phyloP scores from a whole-genome alignment of 2,113 vertebrate genomes.

The Furnarius figulus region DNA sequence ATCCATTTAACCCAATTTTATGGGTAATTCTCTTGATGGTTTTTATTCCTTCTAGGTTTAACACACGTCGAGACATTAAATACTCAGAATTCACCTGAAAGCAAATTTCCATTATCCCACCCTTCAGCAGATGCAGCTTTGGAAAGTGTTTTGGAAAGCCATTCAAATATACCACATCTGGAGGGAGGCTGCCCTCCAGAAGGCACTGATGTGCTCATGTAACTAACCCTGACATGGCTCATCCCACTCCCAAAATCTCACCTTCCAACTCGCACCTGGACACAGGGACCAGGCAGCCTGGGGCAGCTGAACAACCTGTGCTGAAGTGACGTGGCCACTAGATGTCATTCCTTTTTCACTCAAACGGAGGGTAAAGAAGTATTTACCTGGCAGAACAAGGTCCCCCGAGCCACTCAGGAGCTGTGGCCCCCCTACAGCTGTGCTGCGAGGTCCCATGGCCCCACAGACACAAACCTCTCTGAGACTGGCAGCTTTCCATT shows the following conservation, averaged over 20 bases:
- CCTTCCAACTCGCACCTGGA: neutral
- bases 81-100: neutral
- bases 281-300: neutral
- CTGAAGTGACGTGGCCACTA: slow-evolving; percentile 38
- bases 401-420: accelerated
- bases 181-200: neutral
- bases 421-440: neutral
- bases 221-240: neutral
- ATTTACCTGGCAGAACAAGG: neutral
- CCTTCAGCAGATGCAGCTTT: neutral
- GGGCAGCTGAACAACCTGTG: neutral
- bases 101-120: neutral
- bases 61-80: neutral
- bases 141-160: neutral
- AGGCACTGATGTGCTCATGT: accelerated
- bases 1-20: slow-evolving; percentile 27
- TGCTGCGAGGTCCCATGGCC: neutral
- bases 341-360: slow-evolving; percentile 67
- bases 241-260: neutral
- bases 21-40: neutral
- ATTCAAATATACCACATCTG: neutral
- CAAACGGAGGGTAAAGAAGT: neutral
- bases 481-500: too few relatives aligned
- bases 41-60: slow-evolving; percentile 23
- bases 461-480: neutral